Base-by-base conservation (phyloP, 2,113 vertebrate species). In the Copsychus sechellarum region DNA sequence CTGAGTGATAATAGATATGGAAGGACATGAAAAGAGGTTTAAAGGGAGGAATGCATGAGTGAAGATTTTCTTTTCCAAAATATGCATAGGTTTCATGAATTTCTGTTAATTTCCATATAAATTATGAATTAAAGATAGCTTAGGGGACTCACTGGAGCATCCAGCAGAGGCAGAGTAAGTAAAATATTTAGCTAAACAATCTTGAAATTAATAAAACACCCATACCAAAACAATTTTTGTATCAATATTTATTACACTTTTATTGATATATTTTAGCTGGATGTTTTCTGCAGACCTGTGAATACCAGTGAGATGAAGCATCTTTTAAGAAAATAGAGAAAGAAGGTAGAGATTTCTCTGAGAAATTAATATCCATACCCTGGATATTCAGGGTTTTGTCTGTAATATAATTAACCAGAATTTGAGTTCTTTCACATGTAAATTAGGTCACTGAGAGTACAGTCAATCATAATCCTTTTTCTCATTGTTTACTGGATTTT, bases 381-480 rank as follows among this genome's bases (percentile, higher is more conserved):
- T 65, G 64, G 81, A 58, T 89, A 76, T 66, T 53, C 61, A 71
- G 48, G 43, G 40, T 84, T 96, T 70, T 92, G 34, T 74, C 85
- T 92, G 90, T 64, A 78, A 38, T 85, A 79, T 91, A 95, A 96
- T 96, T 94, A 96, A 95, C 48, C 77, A 73, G 70, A 95, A 95
- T 90, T 61, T 88, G 71, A 76, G 36, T 22, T 78, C 86, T 97
- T 96, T 97, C 90, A 93, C 86, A 88, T 97, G 93, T 87, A 95
- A 97, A 96, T 97, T 42, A 92, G 74, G 79, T 92, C 24, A 83
- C 10, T 90, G 88, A 94, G 56, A 91, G 36, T 50, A 48, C 38
- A 88, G 79, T 42, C 61, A 57, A 56, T 91, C 38, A 6, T 81
- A 96, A 90, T 88, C 48, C 58, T 87, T 94, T 65, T 84, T 60